phyloP scores from a whole-genome alignment of 2,888 invertebrate genomes.

The Pseudococcus longispinus region DNA sequence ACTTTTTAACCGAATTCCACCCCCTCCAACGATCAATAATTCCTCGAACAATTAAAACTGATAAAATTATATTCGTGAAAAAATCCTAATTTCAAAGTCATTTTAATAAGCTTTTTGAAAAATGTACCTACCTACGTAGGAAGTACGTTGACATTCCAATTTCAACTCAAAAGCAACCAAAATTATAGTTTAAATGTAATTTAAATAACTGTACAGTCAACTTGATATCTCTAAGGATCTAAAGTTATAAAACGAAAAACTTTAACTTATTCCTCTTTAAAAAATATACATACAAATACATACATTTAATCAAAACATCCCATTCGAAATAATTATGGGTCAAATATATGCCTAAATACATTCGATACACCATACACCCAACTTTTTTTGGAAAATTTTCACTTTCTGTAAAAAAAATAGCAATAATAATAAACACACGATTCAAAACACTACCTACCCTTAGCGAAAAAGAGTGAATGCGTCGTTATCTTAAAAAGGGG shows the following conservation, averaged over 20 bases:
- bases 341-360: too few relatives aligned
- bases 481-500: slow-evolving; percentile 43
- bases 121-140: too few relatives aligned
- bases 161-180: neutral
- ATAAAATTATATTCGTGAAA: neutral
- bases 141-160: neutral
- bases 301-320: too few relatives aligned
- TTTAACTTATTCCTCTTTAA: too few relatives aligned
- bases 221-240: neutral
- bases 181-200: neutral
- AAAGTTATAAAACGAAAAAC: neutral
- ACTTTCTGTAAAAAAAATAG: neutral
- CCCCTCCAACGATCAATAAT: neutral
- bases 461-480: slow-evolving; percentile 30
- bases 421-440: neutral
- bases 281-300: too few relatives aligned
- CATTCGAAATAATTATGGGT: neutral
- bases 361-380: too few relatives aligned
- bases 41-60: neutral
- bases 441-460: neutral
- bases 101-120: neutral
- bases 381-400: neutral
- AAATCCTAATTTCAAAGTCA: neutral
- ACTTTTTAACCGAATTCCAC: neutral
- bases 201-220: neutral